These are phyloP conservation scores for Entomobrya multifasciata DNA, from an alignment of 2,888 invertebrate species.

Conservation along the genomic window DNA sequence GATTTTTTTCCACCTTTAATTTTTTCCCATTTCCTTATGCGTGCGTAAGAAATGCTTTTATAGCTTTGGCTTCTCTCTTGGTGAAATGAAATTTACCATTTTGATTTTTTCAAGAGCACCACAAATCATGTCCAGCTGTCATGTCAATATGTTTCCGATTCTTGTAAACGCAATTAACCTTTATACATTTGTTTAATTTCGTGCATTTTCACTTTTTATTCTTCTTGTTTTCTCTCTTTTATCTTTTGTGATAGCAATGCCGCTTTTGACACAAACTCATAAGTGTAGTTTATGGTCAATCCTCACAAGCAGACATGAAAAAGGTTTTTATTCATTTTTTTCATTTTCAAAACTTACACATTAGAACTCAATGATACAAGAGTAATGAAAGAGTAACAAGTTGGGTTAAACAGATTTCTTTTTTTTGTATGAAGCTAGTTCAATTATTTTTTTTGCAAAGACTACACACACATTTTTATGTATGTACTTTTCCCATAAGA, in stretches of 20 bases:
- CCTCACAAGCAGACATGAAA: conserved; percentile 28
- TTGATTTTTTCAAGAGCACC: background rate
- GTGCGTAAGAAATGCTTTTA: too few species aligned
- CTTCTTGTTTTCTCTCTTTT: conserved; percentile 50
- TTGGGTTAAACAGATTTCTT: conserved; percentile 45
- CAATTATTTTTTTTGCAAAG: conserved; percentile 42
- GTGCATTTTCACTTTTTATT: conserved; percentile 67
- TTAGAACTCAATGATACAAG: conserved; percentile 45
- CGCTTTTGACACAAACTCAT: conserved; percentile 48
- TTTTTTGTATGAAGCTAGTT: conserved; percentile 61
- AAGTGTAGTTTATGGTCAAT: background rate
- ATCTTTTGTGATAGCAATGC: conserved; percentile 25
- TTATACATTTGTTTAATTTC: conserved; percentile 57
- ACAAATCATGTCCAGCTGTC: conserved; percentile 72
- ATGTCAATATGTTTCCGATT: conserved; percentile 25
- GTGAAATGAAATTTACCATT: too few species aligned
- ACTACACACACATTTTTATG: conserved; percentile 38
- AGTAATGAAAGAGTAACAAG: conserved; percentile 62
- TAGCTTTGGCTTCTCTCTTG: too few species aligned
- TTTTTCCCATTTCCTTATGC: too few species aligned
- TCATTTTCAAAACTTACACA: background rate
- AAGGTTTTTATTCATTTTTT: conserved; percentile 6
- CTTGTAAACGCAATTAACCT: conserved; percentile 67
- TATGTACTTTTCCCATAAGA: background rate
- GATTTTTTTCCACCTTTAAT: too few species aligned